Evolutionary conservation across 2,113 vertebrate genomes (phyloP).

Genomic region (Ptychochromis oligacanthus): DNA sequence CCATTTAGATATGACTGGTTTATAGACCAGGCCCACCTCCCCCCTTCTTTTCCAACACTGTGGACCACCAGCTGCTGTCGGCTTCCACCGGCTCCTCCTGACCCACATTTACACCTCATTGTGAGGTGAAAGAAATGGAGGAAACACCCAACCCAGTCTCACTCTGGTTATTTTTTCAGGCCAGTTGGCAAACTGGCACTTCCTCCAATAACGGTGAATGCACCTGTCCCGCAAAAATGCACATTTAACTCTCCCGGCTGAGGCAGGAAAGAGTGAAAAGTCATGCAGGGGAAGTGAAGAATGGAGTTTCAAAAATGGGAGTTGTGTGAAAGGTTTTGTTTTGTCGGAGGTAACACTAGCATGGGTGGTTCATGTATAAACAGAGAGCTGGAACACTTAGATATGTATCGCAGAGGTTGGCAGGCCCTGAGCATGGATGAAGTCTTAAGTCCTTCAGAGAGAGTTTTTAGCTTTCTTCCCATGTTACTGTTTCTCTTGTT

Average conservation of each 20-base stretch:
- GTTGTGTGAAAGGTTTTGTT: conserved; percentile 38
- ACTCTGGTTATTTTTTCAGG: conserved; percentile 45
- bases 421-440: neutral
- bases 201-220: conserved; percentile 29
- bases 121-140: conserved; percentile 59
- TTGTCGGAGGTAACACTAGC: conserved; percentile 49
- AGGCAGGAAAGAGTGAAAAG: conserved; percentile 21
- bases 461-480: neutral
- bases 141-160: conserved; percentile 52
- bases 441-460: conserved; percentile 12
- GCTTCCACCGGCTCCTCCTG: conserved; percentile 3
- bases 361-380: conserved; percentile 53
- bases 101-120: conserved; percentile 55
- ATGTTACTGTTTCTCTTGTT: neutral
- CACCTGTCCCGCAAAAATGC: conserved; percentile 43
- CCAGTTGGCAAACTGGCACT: conserved; percentile 9
- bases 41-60: neutral
- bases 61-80: neutral
- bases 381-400: conserved; percentile 41
- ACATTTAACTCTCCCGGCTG: neutral
- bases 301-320: conserved; percentile 5
- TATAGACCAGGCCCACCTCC: neutral
- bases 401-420: conserved; percentile 37
- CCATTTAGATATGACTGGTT: neutral
- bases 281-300: conserved; percentile 17